Base-by-base conservation (phyloP, 1,140 invertebrate genomes). In the Geopemphigus sp. region DNA sequence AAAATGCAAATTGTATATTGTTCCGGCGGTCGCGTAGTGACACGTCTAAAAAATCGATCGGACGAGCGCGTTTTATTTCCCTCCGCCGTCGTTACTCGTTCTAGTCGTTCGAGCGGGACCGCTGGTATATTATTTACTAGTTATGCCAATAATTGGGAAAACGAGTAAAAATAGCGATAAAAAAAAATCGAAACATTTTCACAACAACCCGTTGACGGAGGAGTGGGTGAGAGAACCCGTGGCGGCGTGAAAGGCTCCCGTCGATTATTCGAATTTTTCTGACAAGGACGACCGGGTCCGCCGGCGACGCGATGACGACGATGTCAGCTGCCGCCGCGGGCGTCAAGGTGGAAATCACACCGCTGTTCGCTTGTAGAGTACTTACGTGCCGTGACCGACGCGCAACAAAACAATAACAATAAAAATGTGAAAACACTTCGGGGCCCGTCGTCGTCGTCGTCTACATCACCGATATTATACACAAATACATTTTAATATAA, bases 331-430 rank as follows among this genome's bases (percentile, higher is more conserved):
- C 63, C 63, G 26, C 19, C 63, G 26, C 19, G 15, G 59, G 56
- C 32, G 32, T 39, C 78, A 80, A 80, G 53, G 80, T 61, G 47
- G 66, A 70, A 70, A 70, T 70, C 45, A 50, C 45, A 70, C n/a
- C 57, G 68, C 22, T 45, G 39, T 47, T 8, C 61, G 19, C 14
- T 8, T 1, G 19, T 63, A 29, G 26, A 19, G 26, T 19, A 19
- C 61, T 29, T 19, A 10, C 12, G 14, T 45, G 19, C 66, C 64
- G 64, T 50, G 22, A 70, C 66, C 17, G 66, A 53, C 24, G 47
- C 12, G 64, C 32, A 8, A 11, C 39, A 45, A 15, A n/a, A 26
- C 45, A 53, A 66, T 45, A 50, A 32, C 61, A 64, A 22, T 39
- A 39, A 39, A 4, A 39, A 39, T 39, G 8, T 39, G 32, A 39